These are phyloP conservation scores for Sinocyclocheilus rhinocerous DNA, from an alignment of 2,113 vertebrate genomes.

Conservation along the genomic window DNA sequence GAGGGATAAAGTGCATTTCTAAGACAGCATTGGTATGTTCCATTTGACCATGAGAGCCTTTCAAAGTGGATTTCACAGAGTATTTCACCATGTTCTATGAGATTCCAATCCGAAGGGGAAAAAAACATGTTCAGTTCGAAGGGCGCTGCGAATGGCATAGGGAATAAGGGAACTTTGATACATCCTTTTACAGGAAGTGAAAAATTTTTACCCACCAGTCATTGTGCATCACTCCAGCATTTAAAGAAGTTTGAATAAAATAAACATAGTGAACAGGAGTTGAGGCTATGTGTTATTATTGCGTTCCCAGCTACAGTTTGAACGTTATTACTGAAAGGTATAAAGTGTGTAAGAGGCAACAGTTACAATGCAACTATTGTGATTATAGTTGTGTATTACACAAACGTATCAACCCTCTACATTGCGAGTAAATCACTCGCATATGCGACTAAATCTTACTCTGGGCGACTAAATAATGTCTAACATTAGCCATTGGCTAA, in stretches of 20 bases:
- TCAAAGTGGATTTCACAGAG: too few species aligned
- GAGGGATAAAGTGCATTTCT: background rate
- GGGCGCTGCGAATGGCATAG: background rate
- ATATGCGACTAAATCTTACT: too few species aligned
- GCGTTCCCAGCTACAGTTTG: too few species aligned
- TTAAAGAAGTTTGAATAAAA: background rate
- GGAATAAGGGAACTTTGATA: background rate
- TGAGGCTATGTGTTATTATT: background rate
- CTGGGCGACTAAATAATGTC: too few species aligned
- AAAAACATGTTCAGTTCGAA: background rate
- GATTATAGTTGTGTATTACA: too few species aligned
- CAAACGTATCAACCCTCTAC: too few species aligned
- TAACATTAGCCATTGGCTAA: too few species aligned
- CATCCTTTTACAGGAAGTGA: background rate
- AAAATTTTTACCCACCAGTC: background rate
- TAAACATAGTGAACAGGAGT: background rate
- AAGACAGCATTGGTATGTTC: background rate
- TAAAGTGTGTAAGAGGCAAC: too few species aligned
- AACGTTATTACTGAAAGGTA: too few species aligned
- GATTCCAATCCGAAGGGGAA: background rate
- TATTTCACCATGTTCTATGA: background rate
- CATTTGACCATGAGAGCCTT: too few species aligned
- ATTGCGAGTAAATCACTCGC: too few species aligned
- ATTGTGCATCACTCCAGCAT: background rate
- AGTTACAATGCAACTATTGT: too few species aligned